Evolutionary conservation across 92 coral and sea anemone genomes (phyloP).

Genomic region (Ricordea florida): DNA sequence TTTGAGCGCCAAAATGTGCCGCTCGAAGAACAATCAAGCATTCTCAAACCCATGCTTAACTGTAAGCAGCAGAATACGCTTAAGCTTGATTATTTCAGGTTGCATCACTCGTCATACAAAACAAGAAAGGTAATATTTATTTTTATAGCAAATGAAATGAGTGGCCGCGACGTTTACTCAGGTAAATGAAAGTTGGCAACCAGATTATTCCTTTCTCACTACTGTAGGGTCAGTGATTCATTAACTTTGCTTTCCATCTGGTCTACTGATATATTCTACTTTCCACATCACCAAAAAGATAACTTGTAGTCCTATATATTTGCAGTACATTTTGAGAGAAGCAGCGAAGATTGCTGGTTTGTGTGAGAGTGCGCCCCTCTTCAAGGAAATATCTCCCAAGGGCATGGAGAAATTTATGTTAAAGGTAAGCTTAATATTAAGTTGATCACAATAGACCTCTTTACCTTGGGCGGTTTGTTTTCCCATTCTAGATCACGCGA

Average conservation of each 20-base stretch:
- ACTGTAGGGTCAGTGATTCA: neutral
- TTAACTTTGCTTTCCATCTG: neutral
- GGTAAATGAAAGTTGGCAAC: too few relatives aligned
- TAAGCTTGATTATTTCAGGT: too few relatives aligned
- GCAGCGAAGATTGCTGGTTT: neutral
- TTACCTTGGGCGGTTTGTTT: neutral
- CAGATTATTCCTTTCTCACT: too few relatives aligned
- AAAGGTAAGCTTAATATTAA: neutral
- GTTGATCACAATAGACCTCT: neutral
- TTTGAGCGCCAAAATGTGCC: too few relatives aligned
- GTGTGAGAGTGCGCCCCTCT: neutral
- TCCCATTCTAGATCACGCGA: neutral
- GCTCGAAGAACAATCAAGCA: too few relatives aligned
- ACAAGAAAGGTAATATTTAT: too few relatives aligned
- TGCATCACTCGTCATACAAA: too few relatives aligned
- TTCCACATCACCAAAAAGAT: neutral
- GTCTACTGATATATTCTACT: neutral
- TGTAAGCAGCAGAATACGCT: too few relatives aligned
- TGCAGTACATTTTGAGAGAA: conserved; percentile 8
- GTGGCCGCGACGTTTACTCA: too few relatives aligned
- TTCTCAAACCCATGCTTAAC: too few relatives aligned
- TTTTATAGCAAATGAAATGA: too few relatives aligned
- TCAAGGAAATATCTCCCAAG: neutral
- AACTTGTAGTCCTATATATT: neutral
- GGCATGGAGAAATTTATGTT: neutral